phyloP scores from a whole-genome alignment of 1,140 invertebrate species.

The Ericerus pela region DNA sequence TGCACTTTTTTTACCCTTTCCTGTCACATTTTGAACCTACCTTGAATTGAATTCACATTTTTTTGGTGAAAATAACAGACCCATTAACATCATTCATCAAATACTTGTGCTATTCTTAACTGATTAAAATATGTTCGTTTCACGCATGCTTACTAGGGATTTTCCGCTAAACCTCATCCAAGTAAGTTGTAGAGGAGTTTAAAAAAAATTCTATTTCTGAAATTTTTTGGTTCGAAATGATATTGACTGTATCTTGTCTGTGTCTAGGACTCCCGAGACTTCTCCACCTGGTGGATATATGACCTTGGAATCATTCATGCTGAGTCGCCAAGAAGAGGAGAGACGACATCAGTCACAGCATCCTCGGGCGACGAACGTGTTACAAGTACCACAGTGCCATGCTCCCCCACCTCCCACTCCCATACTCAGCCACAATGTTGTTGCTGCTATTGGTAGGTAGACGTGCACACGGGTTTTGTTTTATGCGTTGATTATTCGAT shows the following conservation, averaged over 20 bases:
- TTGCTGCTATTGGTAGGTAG: slow-evolving; percentile 4
- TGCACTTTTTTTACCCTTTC: too few relatives aligned
- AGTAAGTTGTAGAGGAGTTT: neutral
- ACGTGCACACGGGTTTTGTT: neutral
- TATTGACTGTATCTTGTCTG: neutral
- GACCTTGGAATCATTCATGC: slow-evolving; percentile 58
- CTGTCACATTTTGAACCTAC: too few relatives aligned
- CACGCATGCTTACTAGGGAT: neutral
- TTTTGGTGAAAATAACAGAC: too few relatives aligned
- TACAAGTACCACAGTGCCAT: slow-evolving; percentile 17
- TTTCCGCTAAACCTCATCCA: neutral
- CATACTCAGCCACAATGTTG: slow-evolving; percentile 6
- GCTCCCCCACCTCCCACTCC: slow-evolving; percentile 17
- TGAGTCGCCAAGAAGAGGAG: slow-evolving; percentile 52
- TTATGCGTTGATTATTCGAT: too few relatives aligned
- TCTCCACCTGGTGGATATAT: slow-evolving; percentile 31
- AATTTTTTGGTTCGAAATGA: neutral
- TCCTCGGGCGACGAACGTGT: neutral
- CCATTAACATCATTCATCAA: too few relatives aligned
- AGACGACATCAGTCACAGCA: slow-evolving; percentile 25
- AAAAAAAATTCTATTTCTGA: neutral
- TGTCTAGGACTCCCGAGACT: neutral
- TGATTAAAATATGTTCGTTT: neutral
- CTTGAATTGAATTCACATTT: too few relatives aligned
- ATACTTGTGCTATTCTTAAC: too few relatives aligned